Base-by-base conservation (phyloP, 1,140 invertebrate genomes). In the Aradophagus sp. region DNA sequence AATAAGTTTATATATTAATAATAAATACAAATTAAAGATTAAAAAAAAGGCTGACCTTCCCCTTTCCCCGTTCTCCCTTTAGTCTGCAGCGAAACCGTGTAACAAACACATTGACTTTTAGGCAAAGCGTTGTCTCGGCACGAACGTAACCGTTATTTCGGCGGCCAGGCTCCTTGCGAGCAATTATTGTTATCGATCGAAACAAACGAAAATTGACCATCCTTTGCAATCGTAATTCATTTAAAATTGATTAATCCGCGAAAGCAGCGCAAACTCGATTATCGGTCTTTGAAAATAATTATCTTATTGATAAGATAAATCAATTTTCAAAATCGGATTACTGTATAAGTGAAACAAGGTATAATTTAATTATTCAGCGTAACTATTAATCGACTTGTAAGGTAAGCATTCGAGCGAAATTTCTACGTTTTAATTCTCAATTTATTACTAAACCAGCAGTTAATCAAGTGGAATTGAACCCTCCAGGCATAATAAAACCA, bases 401-500 rank as follows among this genome's bases (percentile, higher is more conserved):
- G 23, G 11, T 16, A 42, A 66, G 15, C n/a, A 19, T 38, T 50
- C 26, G n/a, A n/a, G n/a, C 0, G 20, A 31, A 36, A 45, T 41
- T 59, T 53, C 41, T 52, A 59, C 36, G 47, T 31, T 47, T 41
- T 55, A 48, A 67, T 66, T 66, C 50, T 59, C 48, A 59, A 53
- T 61, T 55, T 61, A 61, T 55, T 50, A 56, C 27, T 41, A 47
- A 69, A 61, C 36, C 55, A 35, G 27, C 15, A 48, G 15, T 61
- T 68, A 68, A 53, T 68, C 55, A 55, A 68, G 39, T 31, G 41
- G 29, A 56, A 58, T 35, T 19, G 27, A 53, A 53, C 34, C 47
- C 41, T 59, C 14, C 47, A 53, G 47, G 34, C 41, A 26, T 50
- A 48, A 67, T 67, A 50, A 61, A 53, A 53, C 41, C 47, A 68